Base-by-base conservation (phyloP, 1,140 invertebrate species). In the Epicauta chinensis region DNA sequence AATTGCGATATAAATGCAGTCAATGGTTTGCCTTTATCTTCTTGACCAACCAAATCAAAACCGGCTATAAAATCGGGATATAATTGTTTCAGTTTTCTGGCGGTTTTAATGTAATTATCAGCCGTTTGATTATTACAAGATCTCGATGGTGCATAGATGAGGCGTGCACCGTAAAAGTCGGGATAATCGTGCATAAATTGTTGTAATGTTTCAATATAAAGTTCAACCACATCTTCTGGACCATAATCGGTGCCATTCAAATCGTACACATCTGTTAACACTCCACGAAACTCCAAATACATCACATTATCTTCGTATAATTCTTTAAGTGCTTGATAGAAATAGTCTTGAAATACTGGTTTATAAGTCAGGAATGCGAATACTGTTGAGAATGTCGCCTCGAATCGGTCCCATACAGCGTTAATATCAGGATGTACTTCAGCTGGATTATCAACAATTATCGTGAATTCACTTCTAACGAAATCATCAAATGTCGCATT, bases 21-120 rank as follows among this genome's bases (percentile, higher is more conserved):
- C 0, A 85, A 66, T 0, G 86, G 78, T 23, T 65, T 58, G 0
- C 84, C 84, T n/a, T 66, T 63, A 65, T 86, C 84, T 69, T 88
- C 86, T 63, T 86, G 83, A 0, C 82, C 84, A 0, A 87, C 84
- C 42, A 87, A 67, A 71, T 88, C 86, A 62, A 87, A 89, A 0
- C 85, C 85, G 34, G 75, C 75, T 2, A 91, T 69, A 44, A 83
- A 79, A 11, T 83, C 67, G 0, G 78, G 77, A 61, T 76, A 73
- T 0, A 34, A 6, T 55, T 41, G 13, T 64, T 75, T 17, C 67
- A 45, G n/a, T 69, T 66, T 39, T 5, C 34, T 58, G 1, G 74
- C 51, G 14, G 65, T 65, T 29, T 68, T 59, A 9, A 86, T 67
- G 50, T 71, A 73, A 5, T 61, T 15, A 0, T 66, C 42, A 0